phyloP scores from a whole-genome alignment of 2,113 vertebrate species.

The Bungarus multicinctus region DNA sequence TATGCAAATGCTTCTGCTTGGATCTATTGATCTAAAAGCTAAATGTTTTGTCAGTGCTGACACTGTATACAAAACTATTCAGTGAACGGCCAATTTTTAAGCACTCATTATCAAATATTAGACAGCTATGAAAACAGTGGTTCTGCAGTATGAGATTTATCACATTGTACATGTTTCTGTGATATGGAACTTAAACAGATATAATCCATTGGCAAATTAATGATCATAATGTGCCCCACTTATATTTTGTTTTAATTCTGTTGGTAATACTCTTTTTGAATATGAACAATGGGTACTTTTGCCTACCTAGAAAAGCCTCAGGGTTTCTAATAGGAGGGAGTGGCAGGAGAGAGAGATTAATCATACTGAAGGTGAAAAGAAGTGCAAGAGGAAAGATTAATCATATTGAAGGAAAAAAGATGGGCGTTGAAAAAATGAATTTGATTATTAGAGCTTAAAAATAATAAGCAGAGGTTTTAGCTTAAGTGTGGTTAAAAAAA shows the following conservation, averaged over 20 bases:
- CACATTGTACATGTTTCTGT: background rate
- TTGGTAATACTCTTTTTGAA: background rate
- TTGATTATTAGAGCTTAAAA: background rate
- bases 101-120: background rate
- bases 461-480: background rate
- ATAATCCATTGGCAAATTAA: background rate
- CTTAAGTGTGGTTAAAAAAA: background rate
- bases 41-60: background rate
- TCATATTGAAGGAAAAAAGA: background rate
- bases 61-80: background rate
- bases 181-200: background rate
- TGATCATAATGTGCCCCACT: background rate
- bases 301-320: background rate
- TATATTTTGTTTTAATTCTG: background rate
- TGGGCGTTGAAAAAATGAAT: background rate
- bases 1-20: too few relatives aligned
- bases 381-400: background rate
- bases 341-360: background rate
- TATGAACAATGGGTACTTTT: background rate
- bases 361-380: background rate
- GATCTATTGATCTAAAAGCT: background rate
- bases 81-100: background rate
- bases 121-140: background rate
- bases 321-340: background rate
- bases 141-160: background rate